Percentiles rank a stretch among this genome's conserved stretches.
Conservation (phyloP, 1,140 invertebrate genomes). For the Manduca sexta region DNA sequence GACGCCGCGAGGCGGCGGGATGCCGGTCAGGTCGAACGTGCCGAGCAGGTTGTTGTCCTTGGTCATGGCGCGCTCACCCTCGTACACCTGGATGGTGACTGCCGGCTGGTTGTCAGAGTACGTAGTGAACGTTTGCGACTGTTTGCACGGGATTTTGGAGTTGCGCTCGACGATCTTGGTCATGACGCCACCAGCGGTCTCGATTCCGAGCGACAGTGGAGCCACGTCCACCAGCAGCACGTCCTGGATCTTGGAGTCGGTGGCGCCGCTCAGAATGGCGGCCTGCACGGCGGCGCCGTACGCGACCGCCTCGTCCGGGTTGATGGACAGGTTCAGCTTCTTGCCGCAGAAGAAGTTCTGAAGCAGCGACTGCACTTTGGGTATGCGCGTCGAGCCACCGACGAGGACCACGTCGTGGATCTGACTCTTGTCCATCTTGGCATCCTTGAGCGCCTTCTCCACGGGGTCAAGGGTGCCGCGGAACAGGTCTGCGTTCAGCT, state of each 20-base stretch:
- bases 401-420: constrained; percentile 83
- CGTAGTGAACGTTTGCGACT: constrained; percentile 78
- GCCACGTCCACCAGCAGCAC: constrained; percentile 74
- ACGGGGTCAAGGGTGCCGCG: constrained; percentile 71
- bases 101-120: constrained; percentile 82
- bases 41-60: constrained; percentile 86
- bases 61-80: constrained; percentile 84
- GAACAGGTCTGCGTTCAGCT: constrained; percentile 71
- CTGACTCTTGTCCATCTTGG: constrained; percentile 78
- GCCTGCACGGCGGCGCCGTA: constrained; percentile 71
- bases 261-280: constrained; percentile 63
- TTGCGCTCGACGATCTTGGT: constrained; percentile 77
- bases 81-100: constrained; percentile 79
- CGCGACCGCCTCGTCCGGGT: constrained; percentile 72
- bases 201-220: constrained; percentile 75
- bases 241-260: constrained; percentile 74
- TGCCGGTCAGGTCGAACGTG: constrained; percentile 84
- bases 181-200: constrained; percentile 77
- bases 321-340: constrained; percentile 71
- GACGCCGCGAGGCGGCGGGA: constrained; percentile 86
- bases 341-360: constrained; percentile 71
- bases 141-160: constrained; percentile 77
- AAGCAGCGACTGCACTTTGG: constrained; percentile 71
- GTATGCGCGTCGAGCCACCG: constrained; percentile 80
- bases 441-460: constrained; percentile 78